Conservation (phyloP, 2,797 vertebrate genomes). For the Pantherophis alleghaniensis region DNA sequence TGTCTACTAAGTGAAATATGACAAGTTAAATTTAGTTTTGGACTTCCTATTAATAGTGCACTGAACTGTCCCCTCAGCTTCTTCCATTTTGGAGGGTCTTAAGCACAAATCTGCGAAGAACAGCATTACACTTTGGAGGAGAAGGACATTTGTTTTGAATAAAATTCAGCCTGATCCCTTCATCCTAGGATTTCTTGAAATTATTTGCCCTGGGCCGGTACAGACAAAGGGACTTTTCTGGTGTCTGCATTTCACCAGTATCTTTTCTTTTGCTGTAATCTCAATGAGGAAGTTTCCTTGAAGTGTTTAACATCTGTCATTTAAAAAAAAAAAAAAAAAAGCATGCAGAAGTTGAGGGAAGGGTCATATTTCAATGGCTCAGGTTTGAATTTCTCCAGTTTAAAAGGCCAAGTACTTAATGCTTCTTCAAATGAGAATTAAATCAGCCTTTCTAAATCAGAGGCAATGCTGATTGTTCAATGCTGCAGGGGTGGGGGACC, state of each 20-base stretch:
- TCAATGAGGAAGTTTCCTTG: conserved; percentile 41
- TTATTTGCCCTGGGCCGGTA: conserved; percentile 12
- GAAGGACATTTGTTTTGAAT: fast-evolving
- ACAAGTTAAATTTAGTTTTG: neutral
- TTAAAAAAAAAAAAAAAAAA: neutral
- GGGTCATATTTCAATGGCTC: neutral
- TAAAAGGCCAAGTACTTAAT: neutral
- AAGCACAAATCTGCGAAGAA: neutral
- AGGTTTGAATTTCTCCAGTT: neutral
- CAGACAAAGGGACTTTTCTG: conserved; percentile 45
- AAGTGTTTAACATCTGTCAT: neutral
- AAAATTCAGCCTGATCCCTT: conserved; percentile 8
- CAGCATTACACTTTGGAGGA: neutral
- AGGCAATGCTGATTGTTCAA: neutral
- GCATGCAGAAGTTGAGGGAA: neutral
- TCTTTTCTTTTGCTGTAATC: conserved; percentile 49
- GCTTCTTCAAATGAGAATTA: neutral
- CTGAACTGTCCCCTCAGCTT: neutral
- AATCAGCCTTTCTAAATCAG: neutral
- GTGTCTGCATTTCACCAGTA: conserved; percentile 27
- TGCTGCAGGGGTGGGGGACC: neutral
- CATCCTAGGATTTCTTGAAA: conserved; percentile 10
- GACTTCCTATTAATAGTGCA: neutral
- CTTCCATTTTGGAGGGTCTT: neutral
- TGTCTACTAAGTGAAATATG: neutral